These are phyloP conservation scores for Amniataba percoides DNA, from an alignment of 2,797 vertebrate species.

Conservation along the genomic window DNA sequence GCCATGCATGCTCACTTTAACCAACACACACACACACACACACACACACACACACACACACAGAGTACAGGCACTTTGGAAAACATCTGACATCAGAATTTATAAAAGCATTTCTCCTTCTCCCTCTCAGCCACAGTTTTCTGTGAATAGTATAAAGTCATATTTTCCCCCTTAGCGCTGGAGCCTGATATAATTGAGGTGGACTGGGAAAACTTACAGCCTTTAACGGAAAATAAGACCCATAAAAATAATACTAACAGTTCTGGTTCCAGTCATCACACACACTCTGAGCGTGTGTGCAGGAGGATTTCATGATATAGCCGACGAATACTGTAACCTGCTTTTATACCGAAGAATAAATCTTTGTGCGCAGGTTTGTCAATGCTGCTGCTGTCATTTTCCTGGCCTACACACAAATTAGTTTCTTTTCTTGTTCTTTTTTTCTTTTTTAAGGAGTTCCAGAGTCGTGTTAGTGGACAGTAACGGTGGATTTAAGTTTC, in stretches of 20 bases:
- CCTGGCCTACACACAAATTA: slow-evolving; percentile 37
- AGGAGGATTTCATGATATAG: slow-evolving; percentile 54
- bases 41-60: slow-evolving; percentile 19
- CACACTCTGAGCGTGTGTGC: slow-evolving; percentile 29
- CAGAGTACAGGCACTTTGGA: slow-evolving; percentile 67
- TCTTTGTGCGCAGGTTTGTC: slow-evolving; percentile 51
- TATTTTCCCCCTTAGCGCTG: slow-evolving; percentile 79
- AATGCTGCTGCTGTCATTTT: slow-evolving; percentile 53
- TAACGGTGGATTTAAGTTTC: slow-evolving; percentile 69
- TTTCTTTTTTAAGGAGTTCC: slow-evolving; percentile 11
- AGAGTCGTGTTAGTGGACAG: slow-evolving; percentile 39
- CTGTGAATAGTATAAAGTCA: slow-evolving; percentile 80
- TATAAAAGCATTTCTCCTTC: slow-evolving; percentile 76
- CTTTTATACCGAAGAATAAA: slow-evolving; percentile 50
- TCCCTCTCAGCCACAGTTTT: slow-evolving; percentile 73
- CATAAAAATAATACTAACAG: slow-evolving; percentile 76
- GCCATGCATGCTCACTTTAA: slow-evolving; percentile 24
- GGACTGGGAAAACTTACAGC: slow-evolving; percentile 81
- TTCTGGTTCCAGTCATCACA: slow-evolving; percentile 61
- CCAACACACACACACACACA: slow-evolving; percentile 15
- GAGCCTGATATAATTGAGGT: slow-evolving; percentile 79
- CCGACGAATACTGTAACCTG: slow-evolving; percentile 21
- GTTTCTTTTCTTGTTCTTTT: not conserved
- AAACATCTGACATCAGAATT: slow-evolving; percentile 85
- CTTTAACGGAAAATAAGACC: slow-evolving; percentile 80